Evolutionary conservation across 2,113 vertebrate species (phyloP).

Genomic region (Odontesthes bonariensis): DNA sequence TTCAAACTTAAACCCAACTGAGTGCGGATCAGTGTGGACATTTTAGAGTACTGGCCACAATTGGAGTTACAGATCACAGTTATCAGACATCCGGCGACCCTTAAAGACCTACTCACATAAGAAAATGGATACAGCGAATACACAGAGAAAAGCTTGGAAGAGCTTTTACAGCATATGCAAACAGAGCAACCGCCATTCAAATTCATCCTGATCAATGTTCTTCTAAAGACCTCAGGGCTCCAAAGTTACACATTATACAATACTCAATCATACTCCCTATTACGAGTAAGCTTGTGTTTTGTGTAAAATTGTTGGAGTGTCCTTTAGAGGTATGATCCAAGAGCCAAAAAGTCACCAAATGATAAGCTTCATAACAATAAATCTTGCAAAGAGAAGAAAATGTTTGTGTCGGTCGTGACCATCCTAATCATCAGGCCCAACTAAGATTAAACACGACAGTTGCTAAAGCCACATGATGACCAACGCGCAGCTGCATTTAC

Average conservation of each 20-base stretch:
- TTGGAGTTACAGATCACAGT: not conserved
- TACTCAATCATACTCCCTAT: not conserved
- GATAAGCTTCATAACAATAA: not conserved
- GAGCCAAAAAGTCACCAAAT: not conserved
- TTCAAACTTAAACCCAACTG: slow-evolving; percentile 17
- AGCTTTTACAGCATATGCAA: not conserved
- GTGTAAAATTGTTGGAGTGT: not conserved
- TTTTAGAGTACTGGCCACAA: not conserved
- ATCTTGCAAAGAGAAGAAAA: not conserved
- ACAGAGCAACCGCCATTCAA: not conserved
- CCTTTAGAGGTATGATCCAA: not conserved
- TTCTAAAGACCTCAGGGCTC: not conserved
- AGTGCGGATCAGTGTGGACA: not conserved
- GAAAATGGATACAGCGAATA: not conserved
- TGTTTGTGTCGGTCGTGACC: too few species aligned
- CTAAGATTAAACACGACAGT: not conserved
- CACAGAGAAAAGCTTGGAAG: not conserved
- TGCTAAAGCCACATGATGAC: not conserved
- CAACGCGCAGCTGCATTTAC: not conserved
- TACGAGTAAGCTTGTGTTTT: not conserved
- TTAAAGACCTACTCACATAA: not conserved
- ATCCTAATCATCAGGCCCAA: not conserved
- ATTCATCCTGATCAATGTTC: not conserved
- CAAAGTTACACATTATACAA: not conserved
- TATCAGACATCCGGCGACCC: not conserved